A percentile compares a stretch with the other conserved stretches of the same genome.
phyloP scores from a whole-genome alignment of 2,113 vertebrate genomes.

The Cinclus cinclus region DNA sequence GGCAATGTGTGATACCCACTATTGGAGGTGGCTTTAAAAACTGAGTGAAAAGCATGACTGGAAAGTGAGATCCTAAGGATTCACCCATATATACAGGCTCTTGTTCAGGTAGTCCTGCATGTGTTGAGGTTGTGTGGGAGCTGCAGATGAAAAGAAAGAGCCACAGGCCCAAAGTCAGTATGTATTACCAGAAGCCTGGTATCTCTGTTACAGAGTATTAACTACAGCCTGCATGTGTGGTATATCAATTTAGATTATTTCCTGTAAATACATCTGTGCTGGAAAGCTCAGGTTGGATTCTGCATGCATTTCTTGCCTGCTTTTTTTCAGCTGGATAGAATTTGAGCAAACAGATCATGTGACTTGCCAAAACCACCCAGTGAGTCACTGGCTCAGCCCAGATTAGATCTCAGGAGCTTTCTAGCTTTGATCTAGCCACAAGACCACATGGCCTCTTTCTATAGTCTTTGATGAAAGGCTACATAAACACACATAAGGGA shows the following conservation, averaged over 20 bases:
- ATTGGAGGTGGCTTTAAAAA: neutral
- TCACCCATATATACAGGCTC: neutral
- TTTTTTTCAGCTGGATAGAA: conserved; percentile 33
- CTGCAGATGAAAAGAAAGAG: neutral
- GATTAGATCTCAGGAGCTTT: conserved; percentile 67
- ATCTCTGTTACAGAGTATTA: neutral
- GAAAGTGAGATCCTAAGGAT: neutral
- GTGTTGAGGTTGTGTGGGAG: neutral
- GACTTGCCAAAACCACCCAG: conserved; percentile 60
- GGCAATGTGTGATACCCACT: accelerated
- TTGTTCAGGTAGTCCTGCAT: neutral
- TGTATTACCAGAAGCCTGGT: neutral
- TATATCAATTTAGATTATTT: neutral
- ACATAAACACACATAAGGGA: conserved; percentile 54
- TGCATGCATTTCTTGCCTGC: neutral
- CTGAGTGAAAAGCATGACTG: neutral
- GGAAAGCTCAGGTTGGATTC: neutral
- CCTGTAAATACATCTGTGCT: conserved; percentile 25
- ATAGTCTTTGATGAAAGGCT: conserved; percentile 65
- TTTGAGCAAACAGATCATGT: conserved; percentile 43
- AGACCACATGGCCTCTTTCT: conserved; percentile 60
- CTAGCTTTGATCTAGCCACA: conserved; percentile 66
- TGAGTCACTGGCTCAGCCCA: conserved; percentile 61
- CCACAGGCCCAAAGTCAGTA: neutral
- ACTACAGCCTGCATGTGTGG: neutral